These are phyloP conservation scores for Passer montanus DNA, from an alignment of 2,113 vertebrate species.

Conservation along the genomic window DNA sequence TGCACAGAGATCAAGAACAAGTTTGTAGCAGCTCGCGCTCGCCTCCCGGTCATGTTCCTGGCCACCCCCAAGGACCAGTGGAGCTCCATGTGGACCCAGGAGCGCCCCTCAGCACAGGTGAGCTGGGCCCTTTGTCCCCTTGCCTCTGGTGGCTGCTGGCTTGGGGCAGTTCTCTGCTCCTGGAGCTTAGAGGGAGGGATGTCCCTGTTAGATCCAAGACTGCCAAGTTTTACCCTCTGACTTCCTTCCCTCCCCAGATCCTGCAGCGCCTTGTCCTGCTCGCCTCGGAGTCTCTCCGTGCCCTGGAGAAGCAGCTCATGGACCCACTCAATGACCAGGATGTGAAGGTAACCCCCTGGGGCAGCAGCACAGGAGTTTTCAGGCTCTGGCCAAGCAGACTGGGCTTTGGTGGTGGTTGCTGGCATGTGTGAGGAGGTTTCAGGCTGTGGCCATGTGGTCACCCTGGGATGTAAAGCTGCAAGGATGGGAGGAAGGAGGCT, in stretches of 20 bases:
- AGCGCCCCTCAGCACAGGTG: conserved; percentile 86
- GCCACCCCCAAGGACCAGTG: conserved; percentile 88
- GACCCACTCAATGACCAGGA: conserved; percentile 79
- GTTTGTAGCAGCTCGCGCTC: conserved; percentile 84
- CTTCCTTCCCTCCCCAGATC: conserved; percentile 73
- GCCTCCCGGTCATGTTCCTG: conserved; percentile 89
- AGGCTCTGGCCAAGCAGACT: background rate
- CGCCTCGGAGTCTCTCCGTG: conserved; percentile 82
- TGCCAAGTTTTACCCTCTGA: background rate
- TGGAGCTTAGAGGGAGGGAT: accelerated
- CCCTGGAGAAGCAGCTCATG: conserved; percentile 86
- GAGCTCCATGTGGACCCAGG: conserved; percentile 88
- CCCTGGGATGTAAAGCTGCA: background rate
- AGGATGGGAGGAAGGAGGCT: background rate
- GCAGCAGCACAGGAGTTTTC: background rate
- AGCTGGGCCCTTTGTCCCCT: background rate
- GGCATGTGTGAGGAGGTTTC: background rate
- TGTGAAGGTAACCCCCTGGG: conserved; percentile 75
- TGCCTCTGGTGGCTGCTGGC: accelerated
- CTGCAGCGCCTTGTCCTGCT: conserved; percentile 85
- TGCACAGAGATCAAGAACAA: conserved; percentile 87
- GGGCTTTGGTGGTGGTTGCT: background rate
- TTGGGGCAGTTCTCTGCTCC: background rate
- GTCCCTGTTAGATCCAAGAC: background rate
- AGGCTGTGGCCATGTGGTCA: background rate